These are phyloP conservation scores for Neotoxoptera formosana DNA, from an alignment of 1,140 invertebrate species.

Conservation along the genomic window DNA sequence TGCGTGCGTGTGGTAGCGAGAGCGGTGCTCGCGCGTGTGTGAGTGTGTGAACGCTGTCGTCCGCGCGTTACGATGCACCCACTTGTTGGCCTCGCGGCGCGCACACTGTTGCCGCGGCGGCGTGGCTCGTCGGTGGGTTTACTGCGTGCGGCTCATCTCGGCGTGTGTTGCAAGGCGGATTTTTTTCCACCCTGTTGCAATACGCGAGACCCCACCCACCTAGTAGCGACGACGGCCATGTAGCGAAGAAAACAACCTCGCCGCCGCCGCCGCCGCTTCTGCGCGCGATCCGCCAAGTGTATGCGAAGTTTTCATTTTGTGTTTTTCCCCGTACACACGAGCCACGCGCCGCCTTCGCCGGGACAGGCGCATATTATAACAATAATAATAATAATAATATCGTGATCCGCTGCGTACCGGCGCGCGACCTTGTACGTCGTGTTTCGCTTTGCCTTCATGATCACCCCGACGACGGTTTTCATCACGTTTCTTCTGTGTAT, in stretches of 20 bases:
- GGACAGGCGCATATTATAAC: neutral
- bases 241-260: slow-evolving; percentile 34
- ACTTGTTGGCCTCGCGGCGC: slow-evolving; percentile 56
- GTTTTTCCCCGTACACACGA: slow-evolving; percentile 23
- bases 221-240: neutral
- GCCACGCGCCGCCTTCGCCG: neutral
- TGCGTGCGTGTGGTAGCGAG: slow-evolving; percentile 13
- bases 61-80: slow-evolving; percentile 47
- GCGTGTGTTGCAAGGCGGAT: slow-evolving; percentile 18
- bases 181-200: slow-evolving; percentile 57
- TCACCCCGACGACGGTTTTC: slow-evolving; percentile 41
- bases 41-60: slow-evolving; percentile 26
- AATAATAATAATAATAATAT: neutral
- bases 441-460: slow-evolving; percentile 41
- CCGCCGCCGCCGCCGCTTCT: neutral
- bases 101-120: slow-evolving; percentile 42
- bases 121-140: slow-evolving; percentile 28
- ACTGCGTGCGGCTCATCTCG: neutral
- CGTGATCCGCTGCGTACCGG: slow-evolving; percentile 8
- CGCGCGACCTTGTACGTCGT: slow-evolving; percentile 42
- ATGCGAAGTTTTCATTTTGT: neutral
- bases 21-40: neutral
- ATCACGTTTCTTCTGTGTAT: slow-evolving; percentile 41
- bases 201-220: slow-evolving; percentile 44
- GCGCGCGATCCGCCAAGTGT: neutral